Percentiles rank a stretch among this genome's conserved stretches.
Conservation (phyloP, 2,113 vertebrate species). For the Oreochromis tanganicae region DNA sequence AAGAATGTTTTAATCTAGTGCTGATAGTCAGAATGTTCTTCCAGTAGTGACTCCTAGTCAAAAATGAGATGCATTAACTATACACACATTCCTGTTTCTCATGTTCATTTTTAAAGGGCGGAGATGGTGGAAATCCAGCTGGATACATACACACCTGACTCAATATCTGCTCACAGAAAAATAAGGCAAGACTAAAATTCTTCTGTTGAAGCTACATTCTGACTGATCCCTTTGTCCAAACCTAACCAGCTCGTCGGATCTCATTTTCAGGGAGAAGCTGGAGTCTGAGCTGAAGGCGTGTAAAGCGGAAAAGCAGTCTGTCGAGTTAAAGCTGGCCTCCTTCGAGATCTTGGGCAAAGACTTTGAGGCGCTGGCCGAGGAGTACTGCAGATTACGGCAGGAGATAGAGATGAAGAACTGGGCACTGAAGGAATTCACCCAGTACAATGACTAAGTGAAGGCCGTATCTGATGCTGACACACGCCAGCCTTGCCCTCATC, state of each 20-base stretch:
- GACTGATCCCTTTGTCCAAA: background rate
- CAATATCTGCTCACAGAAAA: constrained; percentile 76
- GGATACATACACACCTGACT: constrained; percentile 77
- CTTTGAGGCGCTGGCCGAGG: constrained; percentile 68
- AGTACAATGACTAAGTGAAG: constrained; percentile 21
- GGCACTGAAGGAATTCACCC: constrained; percentile 70
- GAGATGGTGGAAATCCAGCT: constrained; percentile 80
- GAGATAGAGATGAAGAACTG: constrained; percentile 71
- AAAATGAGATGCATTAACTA: background rate
- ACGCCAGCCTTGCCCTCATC: background rate
- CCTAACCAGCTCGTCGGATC: background rate
- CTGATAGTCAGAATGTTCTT: background rate
- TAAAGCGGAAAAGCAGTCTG: constrained; percentile 57
- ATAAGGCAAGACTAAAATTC: constrained; percentile 70
- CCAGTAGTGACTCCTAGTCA: background rate
- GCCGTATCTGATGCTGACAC: background rate
- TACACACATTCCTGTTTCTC: background rate
- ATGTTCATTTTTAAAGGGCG: constrained; percentile 52
- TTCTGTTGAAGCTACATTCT: background rate
- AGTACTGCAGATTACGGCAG: constrained; percentile 64
- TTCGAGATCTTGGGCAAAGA: constrained; percentile 73
- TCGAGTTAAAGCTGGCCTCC: constrained; percentile 63
- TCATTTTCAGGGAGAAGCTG: constrained; percentile 60
- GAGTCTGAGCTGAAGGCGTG: constrained; percentile 47
- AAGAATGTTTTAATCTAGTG: background rate